Conservation (phyloP, 2,797 vertebrate species). For the Catamblyrhynchus diadema region DNA sequence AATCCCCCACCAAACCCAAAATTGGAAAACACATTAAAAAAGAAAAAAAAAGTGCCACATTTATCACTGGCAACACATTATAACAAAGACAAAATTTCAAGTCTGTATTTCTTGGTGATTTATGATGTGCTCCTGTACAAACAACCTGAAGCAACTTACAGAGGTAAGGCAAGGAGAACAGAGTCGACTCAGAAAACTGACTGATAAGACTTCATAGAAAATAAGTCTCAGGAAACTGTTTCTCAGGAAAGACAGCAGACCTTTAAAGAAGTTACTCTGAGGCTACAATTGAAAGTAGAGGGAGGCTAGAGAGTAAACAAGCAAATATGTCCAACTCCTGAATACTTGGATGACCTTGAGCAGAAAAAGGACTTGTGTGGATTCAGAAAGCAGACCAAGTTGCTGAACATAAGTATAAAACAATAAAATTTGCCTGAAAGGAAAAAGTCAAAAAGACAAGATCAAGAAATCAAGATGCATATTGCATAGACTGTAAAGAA, state of each 20-base stretch:
- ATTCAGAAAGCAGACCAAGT: not conserved
- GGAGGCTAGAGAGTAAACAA: not conserved
- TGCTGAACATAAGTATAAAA: not conserved
- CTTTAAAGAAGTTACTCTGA: not conserved
- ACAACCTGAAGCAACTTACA: not conserved
- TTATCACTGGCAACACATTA: not conserved
- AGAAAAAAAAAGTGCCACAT: not conserved
- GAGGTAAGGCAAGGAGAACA: not conserved
- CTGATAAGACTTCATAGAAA: not conserved
- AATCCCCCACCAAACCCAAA: not conserved
- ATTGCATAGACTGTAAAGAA: not conserved
- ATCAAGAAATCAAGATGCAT: not conserved
- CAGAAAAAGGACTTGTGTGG: not conserved
- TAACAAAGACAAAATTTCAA: not conserved
- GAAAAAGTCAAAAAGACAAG: not conserved
- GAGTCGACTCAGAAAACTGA: not conserved
- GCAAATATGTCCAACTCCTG: not conserved
- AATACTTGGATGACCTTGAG: not conserved
- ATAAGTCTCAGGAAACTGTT: not conserved
- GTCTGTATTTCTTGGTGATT: slow-evolving; percentile 13
- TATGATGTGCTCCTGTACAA: not conserved
- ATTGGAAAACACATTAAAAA: not conserved
- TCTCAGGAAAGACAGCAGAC: not conserved
- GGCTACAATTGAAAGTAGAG: not conserved
- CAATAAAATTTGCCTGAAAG: not conserved